Evolutionary conservation across 2,113 vertebrate species (phyloP), one percentile per base, ranked within the genome.

Genomic region (Xiphorhynchus elegans): DNA sequence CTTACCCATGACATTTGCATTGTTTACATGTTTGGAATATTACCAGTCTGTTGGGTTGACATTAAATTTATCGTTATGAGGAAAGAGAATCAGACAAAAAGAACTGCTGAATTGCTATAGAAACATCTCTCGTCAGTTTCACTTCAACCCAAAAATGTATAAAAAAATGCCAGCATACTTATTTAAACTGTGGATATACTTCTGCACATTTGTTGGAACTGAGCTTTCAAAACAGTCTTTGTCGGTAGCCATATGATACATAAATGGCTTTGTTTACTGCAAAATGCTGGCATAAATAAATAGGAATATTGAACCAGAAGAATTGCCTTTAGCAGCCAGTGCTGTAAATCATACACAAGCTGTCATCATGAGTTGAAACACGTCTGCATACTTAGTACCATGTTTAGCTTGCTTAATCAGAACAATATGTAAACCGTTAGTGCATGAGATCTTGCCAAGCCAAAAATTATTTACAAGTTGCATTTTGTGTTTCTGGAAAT

Each of bases 401-500:
- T 93, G 85, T 95, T 98, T 96, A 96, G 97, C 97, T 97, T 97
- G 97, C 91, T 87, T 98, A 97, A 97, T 97, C 96, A 78, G 87
- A 94, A 95, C 95, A 98, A 96, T 97, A 97, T 98, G 97, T 96
- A 98, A 98, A 96, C 95, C 40, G 76, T 98, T 98, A 97, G 96
- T 76, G 68, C 44, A 85, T 24, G 60, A 95, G 77, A 94, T 29
- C 86, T 90, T 96, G 93, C 97, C 96, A 97, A 97, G 64, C 81
- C 77, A 90, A 93, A 97, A 96, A 97, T 97, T 98, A 98, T 98
- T 98, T 98, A 98, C 97, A 97, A 98, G 97, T 97, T 97, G 95
- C 89, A 96, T 97, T 96, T 92, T 94, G 60, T 76, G 47, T 95
- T 93, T 89, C 90, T 97, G 96, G 79, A 91, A 95, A 90, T 84